phyloP scores from a whole-genome alignment of 2,113 vertebrate species.

The Sander vitreus region DNA sequence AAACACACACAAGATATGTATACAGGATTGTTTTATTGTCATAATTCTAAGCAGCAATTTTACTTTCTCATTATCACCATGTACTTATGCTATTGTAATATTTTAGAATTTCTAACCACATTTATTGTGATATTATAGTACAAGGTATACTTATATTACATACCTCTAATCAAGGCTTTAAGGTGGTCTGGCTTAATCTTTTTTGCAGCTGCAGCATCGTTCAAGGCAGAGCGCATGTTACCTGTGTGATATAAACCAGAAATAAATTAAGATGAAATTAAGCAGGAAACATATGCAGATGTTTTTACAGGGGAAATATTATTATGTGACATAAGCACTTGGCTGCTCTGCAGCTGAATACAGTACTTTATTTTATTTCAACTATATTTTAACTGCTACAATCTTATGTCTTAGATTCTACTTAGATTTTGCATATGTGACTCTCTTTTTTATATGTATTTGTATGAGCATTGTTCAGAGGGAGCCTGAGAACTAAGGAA shows the following conservation, averaged over 20 bases:
- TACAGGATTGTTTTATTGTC: background rate
- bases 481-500: background rate
- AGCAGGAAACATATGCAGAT: background rate
- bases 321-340: background rate
- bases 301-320: background rate
- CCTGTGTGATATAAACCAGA: slow-evolving; percentile 78
- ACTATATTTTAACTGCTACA: background rate
- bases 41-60: background rate
- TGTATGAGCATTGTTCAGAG: background rate
- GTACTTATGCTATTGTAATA: background rate
- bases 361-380: background rate
- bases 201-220: slow-evolving; percentile 88
- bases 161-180: slow-evolving; percentile 94
- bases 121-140: background rate
- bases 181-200: slow-evolving; percentile 92
- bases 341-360: background rate
- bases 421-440: background rate
- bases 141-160: slow-evolving; percentile 29
- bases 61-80: background rate
- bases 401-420: background rate
- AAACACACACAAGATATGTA: background rate
- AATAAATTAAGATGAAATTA: background rate
- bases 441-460: background rate
- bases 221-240: slow-evolving; percentile 93
- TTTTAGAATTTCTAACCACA: background rate